A percentile compares a stretch with the other conserved stretches of the same genome.
phyloP scores from a whole-genome alignment of 2,113 vertebrate genomes.

The Brachirus orientalis region DNA sequence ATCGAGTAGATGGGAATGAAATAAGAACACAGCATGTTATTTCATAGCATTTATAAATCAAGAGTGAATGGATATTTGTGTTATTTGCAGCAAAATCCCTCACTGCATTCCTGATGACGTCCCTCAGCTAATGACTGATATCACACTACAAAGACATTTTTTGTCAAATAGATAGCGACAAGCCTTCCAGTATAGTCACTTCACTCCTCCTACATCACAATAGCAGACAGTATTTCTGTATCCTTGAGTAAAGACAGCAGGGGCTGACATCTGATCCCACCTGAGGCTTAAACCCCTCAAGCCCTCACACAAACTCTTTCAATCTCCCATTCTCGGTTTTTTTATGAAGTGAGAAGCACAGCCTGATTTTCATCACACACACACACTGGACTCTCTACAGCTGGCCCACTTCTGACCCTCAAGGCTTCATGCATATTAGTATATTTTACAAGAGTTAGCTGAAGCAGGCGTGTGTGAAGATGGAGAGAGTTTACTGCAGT shows the following conservation, averaged over 20 bases:
- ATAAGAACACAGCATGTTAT: constrained; percentile 7
- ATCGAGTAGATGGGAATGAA: constrained; percentile 38
- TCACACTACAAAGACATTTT: neutral
- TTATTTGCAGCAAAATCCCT: no score
- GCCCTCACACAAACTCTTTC: constrained; percentile 37
- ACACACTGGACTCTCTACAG: constrained; percentile 13
- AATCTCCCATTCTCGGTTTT: constrained; percentile 37
- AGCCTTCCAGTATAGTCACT: constrained; percentile 12
- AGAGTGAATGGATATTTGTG: no score
- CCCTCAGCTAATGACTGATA: neutral
- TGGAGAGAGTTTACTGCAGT: constrained; percentile 18
- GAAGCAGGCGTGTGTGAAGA: constrained; percentile 35
- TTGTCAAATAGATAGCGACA: constrained; percentile 27
- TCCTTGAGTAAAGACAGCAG: constrained; percentile 37
- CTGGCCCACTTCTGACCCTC: constrained; percentile 40
- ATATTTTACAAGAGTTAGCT: constrained; percentile 51
- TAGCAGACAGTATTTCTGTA: constrained; percentile 27
- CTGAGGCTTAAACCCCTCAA: constrained; percentile 48
- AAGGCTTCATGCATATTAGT: constrained; percentile 52
- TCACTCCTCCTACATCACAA: constrained; percentile 24
- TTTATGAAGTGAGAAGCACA: constrained; percentile 74
- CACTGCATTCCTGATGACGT: no score
- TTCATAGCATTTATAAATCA: no score
- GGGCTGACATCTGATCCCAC: constrained; percentile 47
- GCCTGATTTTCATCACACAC: constrained; percentile 37